A percentile compares a stretch with the other conserved stretches of the same genome.
These are phyloP conservation scores for Subacronicta megacephala DNA, from an alignment of 2,888 invertebrate genomes.

Conservation along the genomic window DNA sequence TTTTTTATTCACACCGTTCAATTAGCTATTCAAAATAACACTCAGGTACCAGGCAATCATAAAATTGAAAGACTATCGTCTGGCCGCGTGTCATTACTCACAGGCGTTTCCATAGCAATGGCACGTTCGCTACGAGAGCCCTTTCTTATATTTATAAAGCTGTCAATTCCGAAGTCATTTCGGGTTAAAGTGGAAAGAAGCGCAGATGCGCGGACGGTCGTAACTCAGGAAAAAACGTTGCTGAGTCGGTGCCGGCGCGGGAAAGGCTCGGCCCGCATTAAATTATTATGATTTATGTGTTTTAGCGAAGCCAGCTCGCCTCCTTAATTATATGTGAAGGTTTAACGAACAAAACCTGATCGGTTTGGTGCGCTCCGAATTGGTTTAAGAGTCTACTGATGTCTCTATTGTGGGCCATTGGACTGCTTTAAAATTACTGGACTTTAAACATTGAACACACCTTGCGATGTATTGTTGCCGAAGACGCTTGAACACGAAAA, in stretches of 20 bases:
- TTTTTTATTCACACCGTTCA: slow-evolving; percentile 49
- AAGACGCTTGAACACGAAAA: background rate
- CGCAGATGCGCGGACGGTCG: slow-evolving; percentile 77
- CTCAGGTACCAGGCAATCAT: slow-evolving; percentile 55
- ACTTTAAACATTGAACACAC: slow-evolving; percentile 19
- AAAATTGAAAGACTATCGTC: slow-evolving; percentile 61
- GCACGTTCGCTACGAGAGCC: slow-evolving; percentile 56
- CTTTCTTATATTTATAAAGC: slow-evolving; percentile 81
- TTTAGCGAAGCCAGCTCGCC: slow-evolving; percentile 79
- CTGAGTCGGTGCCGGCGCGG: slow-evolving; percentile 66
- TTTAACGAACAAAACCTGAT: slow-evolving; percentile 80
- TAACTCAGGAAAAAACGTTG: slow-evolving; percentile 74
- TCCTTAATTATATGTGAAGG: slow-evolving; percentile 85
- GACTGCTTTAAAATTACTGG: slow-evolving; percentile 25
- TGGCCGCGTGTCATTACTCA: slow-evolving; percentile 63
- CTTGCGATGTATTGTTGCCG: slow-evolving; percentile 13
- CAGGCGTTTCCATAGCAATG: slow-evolving; percentile 67
- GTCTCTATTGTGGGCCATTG: slow-evolving; percentile 45
- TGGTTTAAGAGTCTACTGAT: slow-evolving; percentile 42
- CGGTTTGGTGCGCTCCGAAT: slow-evolving; percentile 63
- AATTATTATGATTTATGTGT: slow-evolving; percentile 89
- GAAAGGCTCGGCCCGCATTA: slow-evolving; percentile 81
- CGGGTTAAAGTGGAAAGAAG: slow-evolving; percentile 74
- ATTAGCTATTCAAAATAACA: slow-evolving; percentile 43
- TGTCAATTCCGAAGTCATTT: slow-evolving; percentile 81